Percentiles rank a stretch among this genome's conserved stretches.
phyloP scores from a whole-genome alignment of 53 echinoderm and acorn worm genomes.

The Paracentrotus lividus region DNA sequence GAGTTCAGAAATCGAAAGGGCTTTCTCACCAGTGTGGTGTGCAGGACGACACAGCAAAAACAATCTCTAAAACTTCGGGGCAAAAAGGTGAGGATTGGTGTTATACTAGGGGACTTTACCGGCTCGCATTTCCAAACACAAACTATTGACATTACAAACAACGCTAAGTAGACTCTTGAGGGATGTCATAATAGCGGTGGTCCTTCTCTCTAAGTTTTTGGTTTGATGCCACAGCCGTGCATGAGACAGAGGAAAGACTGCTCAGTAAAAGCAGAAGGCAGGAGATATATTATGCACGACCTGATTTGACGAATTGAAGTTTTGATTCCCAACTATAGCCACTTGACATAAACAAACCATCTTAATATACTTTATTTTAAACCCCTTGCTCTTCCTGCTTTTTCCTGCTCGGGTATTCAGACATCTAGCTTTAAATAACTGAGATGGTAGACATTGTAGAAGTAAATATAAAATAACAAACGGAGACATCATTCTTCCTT shows the following conservation, averaged over 20 bases:
- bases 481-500: too few relatives aligned
- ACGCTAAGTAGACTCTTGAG: conserved; percentile 52
- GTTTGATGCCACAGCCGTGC: not conserved
- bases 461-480: too few relatives aligned
- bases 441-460: too few relatives aligned
- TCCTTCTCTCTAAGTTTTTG: conserved; percentile 30
- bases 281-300: too few relatives aligned
- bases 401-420: not conserved
- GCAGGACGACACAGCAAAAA: not conserved
- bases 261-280: not conserved
- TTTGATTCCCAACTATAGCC: not conserved
- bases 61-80: not conserved
- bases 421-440: not conserved
- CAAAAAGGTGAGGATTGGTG: conserved; percentile 16
- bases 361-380: not conserved
- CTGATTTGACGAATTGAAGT: not conserved
- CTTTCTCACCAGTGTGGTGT: not conserved
- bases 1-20: not conserved
- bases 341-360: not conserved
- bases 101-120: not conserved
- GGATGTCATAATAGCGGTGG: conserved; percentile 27
- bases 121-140: conserved; percentile 45
- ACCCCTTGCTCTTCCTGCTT: not conserved
- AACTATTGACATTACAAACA: conserved; percentile 68
- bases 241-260: not conserved